phyloP scores from a whole-genome alignment of 64 coral and sea anemone genomes.

The Anthopleura sola region DNA sequence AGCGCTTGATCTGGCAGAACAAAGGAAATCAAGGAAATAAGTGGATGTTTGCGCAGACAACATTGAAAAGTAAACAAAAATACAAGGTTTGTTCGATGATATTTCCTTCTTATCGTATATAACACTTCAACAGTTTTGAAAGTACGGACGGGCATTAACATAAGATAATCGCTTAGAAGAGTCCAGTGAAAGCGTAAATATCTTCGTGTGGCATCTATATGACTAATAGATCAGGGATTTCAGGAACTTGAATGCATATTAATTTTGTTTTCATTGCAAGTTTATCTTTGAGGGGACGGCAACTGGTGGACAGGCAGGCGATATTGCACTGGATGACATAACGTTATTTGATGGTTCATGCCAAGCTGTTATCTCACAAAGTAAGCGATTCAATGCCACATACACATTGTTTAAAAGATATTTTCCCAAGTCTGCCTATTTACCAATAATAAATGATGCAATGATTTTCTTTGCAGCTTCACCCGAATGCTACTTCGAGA shows the following conservation, averaged over 20 bases:
- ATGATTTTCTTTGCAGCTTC: neutral
- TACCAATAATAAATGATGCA: too few species aligned
- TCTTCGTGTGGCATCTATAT: too few species aligned
- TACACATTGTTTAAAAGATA: too few species aligned
- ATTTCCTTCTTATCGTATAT: too few species aligned
- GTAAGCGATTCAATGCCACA: too few species aligned
- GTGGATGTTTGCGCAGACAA: conserved; percentile 9
- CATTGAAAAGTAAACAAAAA: neutral
- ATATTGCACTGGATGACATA: conserved; percentile 11
- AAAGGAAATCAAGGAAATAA: neutral
- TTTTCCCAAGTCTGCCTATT: too few species aligned
- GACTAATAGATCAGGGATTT: too few species aligned
- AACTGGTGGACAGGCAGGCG: neutral
- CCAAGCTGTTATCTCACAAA: neutral
- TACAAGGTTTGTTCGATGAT: neutral
- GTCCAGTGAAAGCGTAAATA: too few species aligned
- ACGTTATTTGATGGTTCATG: neutral
- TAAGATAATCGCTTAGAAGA: too few species aligned
- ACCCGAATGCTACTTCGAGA: neutral
- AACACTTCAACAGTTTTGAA: too few species aligned
- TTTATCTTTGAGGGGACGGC: neutral
- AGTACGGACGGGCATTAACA: too few species aligned
- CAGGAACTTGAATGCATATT: too few species aligned
- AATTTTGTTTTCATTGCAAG: neutral
- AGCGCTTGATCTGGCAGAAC: neutral